Base-by-base conservation (phyloP, 1,140 invertebrate species). In the Drosophila trapezifrons region DNA sequence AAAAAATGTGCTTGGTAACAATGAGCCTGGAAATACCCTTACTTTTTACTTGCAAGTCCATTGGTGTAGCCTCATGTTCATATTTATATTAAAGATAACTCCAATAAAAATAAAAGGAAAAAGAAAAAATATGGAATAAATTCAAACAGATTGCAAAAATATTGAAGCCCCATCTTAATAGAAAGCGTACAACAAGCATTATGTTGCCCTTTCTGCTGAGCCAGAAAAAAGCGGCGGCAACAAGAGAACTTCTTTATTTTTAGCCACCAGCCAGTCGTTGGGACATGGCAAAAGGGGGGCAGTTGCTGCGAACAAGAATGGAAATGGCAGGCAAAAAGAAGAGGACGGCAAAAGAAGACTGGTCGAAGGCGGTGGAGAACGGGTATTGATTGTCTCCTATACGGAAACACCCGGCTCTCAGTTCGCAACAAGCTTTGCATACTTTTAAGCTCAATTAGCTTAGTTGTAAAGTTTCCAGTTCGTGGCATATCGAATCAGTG, bases 201-300 rank as follows among this genome's bases (percentile, higher is more conserved):
- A 71, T 71, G 69, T 58, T 71, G 69, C 69, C 69, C 62, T 71
- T 71, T 71, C 54, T 71, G 69, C 69, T 71, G 69, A 71, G 37
- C 42, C 65, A 71, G 42, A 71, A 71, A 67, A 71, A 69, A 71
- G 32, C 27, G 27, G 52, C 37, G 66, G 51, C 65, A 35, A 70
- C 49, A 38, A 58, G 65, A 71, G 65, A 57, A 72, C 27, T 71
- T 71, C 67, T 71, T 72, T 72, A 72, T 72, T 72, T 72, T 58
- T 72, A 72, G 69, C 69, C 69, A 71, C 13, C 49, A 37, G 45
- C 20, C 42, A 25, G 60, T 7, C 25, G 12, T 55, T 46, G 49
- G 29, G 47, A 15, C 51, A 22, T 9, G 27, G 13, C 13, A 18
- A 25, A 22, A 18, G n/a, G 17, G 9, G 60, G 18, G 32, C 32